Evolutionary conservation across 37 sponge, comb jelly and placozoan genomes (phyloP), one percentile per base, ranked within the genome.

Genomic region (Agelas oroides): DNA sequence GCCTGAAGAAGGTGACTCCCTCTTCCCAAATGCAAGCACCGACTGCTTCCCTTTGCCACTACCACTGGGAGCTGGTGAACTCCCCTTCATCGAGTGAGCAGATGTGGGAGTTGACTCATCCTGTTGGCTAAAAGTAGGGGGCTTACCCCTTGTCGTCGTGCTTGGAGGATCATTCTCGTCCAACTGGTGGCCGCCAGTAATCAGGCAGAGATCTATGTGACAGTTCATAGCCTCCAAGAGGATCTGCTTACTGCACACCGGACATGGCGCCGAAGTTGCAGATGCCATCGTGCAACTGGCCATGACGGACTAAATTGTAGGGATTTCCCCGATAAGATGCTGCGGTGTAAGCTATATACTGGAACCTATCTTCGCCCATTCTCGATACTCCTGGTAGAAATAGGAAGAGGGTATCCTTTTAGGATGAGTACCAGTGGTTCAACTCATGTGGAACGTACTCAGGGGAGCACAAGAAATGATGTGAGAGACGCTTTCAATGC

Each of bases 151-250:
- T 46, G 3, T 8, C 8, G 46, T 46, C 8, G 6, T 8, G 46
- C 6, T 8, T 46, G 46, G 3, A 46, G 46, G 46, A 8, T 46
- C 46, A 46, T 46, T 8, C 8, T 46, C 46, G 8, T 46, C 46
- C 46, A 46, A 46, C 46, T 46, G 46, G 6, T 3, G 46, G 8
- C 46, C 79, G 31, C 52, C 66, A 1, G 79, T 37, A 11, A 41
- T 35, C 11, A 84, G 76, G 37, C 84, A 84, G 24, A 34, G 8
- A 31, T 84, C 84, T 38, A 84, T 62, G 76, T 84, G 84, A 19
- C 55, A 41, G 57, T 84, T 84, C 57, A 84, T 75, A 16, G 16
- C 33, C 36, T 65, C 65, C 38, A 84, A 32, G 5, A 76, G 76
- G 52, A 84, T 34, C 20, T 39, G 18, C 28, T 32, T 25, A 39